Evolutionary conservation across 2,797 vertebrate species (phyloP), one percentile per base, ranked within the genome.

Genomic region (Podarcis lilfordi): DNA sequence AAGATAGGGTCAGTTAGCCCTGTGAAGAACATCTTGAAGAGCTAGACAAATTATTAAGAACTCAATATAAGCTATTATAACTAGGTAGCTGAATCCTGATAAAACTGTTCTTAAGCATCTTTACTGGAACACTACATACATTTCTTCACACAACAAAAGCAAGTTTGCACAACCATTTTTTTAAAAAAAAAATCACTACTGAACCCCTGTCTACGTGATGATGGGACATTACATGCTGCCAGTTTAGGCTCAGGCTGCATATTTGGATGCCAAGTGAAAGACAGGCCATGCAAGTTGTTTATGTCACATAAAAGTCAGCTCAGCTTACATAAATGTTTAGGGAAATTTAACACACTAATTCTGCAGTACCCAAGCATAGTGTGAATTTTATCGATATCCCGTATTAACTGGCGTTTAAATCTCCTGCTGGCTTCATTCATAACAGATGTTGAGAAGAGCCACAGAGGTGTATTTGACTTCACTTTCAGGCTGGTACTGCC

Each of bases 31-130:
- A 29, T 6, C 9, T 66, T 43, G 37, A 25, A 85, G n/a, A 85
- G 87, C 3, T 76, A n/a, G 88, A 80, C n/a, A 9, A 86, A 25
- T 29, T 80, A 8, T 29, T 40, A 3, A 1, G 61, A 59, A 74
- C 78, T 87, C 82, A 84, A 92, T 21, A 68, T 87, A 88, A 82
- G 61, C 37, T 78, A 10, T 43, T 77, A 32, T 79, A 55, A 19
- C n/a, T 15, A 25, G 43, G 29, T 78, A 86, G 32, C 6, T 35
- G 13, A 4, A 84, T 4, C 76, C 21, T 10, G 69, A 61, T 21
- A 1, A 0, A 5, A 37, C 7, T 11, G 0, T 43, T 23, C 23
- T 23, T 25, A 35, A 1, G 37, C 29, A 11, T 2, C 66, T 37
- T 19, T 27, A 88, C 10, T 27, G 6, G 10, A 9, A 3, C 37